These are phyloP conservation scores for Leucoraja ocellata DNA, from an alignment of 2,797 vertebrate species.

Conservation along the genomic window DNA sequence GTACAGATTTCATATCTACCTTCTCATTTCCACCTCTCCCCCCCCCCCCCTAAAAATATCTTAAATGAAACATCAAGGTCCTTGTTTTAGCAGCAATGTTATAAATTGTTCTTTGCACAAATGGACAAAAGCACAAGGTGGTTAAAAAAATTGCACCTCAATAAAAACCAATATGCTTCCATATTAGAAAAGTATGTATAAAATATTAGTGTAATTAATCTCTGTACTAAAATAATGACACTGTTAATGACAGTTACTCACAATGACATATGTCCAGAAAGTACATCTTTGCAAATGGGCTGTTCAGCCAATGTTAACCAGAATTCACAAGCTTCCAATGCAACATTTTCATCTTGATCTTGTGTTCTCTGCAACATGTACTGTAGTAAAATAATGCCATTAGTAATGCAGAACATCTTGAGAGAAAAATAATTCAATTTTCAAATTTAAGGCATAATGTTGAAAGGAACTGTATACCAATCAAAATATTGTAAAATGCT, in stretches of 20 bases:
- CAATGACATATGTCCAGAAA: slow-evolving; percentile 75
- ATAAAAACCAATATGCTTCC: not conserved
- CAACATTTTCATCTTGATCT: slow-evolving; percentile 93
- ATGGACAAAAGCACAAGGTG: not conserved
- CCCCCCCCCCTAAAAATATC: not conserved
- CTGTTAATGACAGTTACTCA: slow-evolving; percentile 67
- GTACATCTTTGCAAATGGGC: slow-evolving; percentile 90
- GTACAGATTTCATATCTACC: not conserved
- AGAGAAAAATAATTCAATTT: not conserved
- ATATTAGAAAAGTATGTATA: not conserved
- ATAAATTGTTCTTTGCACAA: not conserved
- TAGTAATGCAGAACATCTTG: not conserved
- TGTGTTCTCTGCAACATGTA: slow-evolving; percentile 93
- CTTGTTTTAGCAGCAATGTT: not conserved
- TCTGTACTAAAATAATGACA: not conserved
- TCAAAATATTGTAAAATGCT: not conserved
- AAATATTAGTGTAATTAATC: not conserved
- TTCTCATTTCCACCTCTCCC: not conserved
- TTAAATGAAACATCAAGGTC: not conserved
- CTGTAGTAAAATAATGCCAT: slow-evolving; percentile 53
- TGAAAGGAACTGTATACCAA: not conserved
- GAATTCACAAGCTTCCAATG: slow-evolving; percentile 93
- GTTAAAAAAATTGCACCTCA: not conserved
- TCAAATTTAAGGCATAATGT: not conserved
- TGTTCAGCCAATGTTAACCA: slow-evolving; percentile 94